A percentile compares a stretch with the other conserved stretches of the same genome.
phyloP scores from a whole-genome alignment of 2,888 invertebrate genomes.

The Hypercompe scribonia region DNA sequence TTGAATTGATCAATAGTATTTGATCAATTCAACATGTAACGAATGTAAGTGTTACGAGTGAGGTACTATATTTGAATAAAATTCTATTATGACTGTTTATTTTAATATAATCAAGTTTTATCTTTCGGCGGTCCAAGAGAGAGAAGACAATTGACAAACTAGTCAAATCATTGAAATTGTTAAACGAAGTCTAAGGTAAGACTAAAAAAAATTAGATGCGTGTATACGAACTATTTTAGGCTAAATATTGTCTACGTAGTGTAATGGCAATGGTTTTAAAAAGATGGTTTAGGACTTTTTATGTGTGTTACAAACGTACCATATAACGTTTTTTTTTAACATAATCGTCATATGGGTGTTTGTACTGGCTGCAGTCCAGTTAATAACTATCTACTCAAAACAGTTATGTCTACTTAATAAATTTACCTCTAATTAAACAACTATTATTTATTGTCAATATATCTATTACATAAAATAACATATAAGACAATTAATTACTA shows the following conservation, averaged over 20 bases:
- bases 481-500: too few species aligned
- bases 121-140: neutral
- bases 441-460: neutral
- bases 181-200: neutral
- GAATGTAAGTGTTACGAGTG: too few species aligned
- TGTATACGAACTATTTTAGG: neutral
- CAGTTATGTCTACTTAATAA: neutral
- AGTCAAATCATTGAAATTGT: neutral
- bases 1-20: too few species aligned
- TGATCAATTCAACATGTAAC: too few species aligned
- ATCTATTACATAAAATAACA: neutral
- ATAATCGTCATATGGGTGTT: neutral
- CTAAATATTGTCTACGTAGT: too few species aligned
- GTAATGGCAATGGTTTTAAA: neutral
- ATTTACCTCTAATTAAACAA: neutral
- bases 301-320: too few species aligned
- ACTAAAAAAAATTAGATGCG: neutral
- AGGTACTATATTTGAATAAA: neutral
- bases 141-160: neutral
- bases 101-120: neutral
- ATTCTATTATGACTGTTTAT: neutral
- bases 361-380: neutral
- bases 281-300: neutral
- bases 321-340: too few species aligned
- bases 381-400: neutral